Base-by-base conservation (phyloP, 2,113 vertebrate species). In the Clarias gariepinus region DNA sequence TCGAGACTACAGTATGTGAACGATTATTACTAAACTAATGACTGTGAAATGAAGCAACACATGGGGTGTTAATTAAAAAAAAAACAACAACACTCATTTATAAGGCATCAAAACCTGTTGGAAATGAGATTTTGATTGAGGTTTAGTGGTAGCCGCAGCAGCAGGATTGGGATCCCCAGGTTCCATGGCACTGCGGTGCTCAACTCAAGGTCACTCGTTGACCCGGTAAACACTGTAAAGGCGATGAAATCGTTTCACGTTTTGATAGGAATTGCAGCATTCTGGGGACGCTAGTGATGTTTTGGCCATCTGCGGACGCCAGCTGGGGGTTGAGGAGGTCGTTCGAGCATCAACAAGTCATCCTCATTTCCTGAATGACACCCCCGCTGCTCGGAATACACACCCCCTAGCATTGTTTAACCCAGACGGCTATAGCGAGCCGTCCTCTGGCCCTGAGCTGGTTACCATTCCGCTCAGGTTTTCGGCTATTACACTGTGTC, bases 251-350 rank as follows among this genome's bases (percentile, higher is more conserved):
- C 23, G 3, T 4, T 53, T 76, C 47, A 74, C 1, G 71, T 76
- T 71, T 76, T 52, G 36, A 73, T 36, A 25, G 2, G n/a, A 52
- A 30, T 28, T 8, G n/a, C 4, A 7, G 68, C 33, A 71, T 19
- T 71, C 30, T 0, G 7, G 1, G 1, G 28, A 23, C 25, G 4
- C 11, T 69, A 47, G 84, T 36, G 64, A 41, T 16, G 58, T 63
- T 85, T 25, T 18, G 74, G 12, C 84, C 84, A 85, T 85, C 76
- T 85, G 84, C 57, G 76, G 30, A 8, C 84, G 69, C 61, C 84
- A 80, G 61, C 76, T 82, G 85, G 79, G 79, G 85, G 79, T 86
- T 25, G 13, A 23, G 33, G 85, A 47, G 85, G 85, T 82, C 68
- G 21, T 64, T 64, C 63, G 30, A 87, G 16, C 63, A 58, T 61